phyloP scores from a whole-genome alignment of 1,140 invertebrate genomes.

The Trachelipus rathkii region DNA sequence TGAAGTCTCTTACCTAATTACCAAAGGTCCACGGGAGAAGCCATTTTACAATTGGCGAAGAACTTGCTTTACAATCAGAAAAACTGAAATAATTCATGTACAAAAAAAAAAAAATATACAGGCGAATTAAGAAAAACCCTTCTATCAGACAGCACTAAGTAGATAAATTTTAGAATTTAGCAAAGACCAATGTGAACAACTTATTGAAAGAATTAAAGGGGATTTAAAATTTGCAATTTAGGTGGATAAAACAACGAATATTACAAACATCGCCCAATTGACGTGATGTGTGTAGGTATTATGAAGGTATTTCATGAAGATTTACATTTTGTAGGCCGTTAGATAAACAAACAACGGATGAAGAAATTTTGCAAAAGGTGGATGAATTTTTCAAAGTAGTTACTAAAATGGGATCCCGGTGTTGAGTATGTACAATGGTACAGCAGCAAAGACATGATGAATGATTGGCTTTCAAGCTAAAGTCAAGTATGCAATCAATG shows the following conservation, averaged over 20 bases:
- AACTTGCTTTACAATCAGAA: neutral
- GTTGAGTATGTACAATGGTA: neutral
- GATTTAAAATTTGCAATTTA: neutral
- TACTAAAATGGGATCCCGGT: neutral
- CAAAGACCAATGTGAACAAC: neutral
- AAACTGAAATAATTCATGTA: neutral
- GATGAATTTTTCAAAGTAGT: neutral
- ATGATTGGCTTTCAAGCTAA: neutral
- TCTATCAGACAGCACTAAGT: neutral
- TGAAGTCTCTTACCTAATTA: neutral
- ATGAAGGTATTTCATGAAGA: neutral
- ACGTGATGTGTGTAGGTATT: neutral
- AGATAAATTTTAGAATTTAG: neutral
- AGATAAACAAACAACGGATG: neutral
- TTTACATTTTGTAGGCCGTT: neutral
- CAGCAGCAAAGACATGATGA: neutral
- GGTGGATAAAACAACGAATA: neutral
- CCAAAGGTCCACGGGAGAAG: neutral
- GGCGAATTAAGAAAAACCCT: neutral
- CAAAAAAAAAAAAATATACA: neutral
- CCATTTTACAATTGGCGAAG: neutral
- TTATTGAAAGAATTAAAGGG: neutral
- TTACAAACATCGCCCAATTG: neutral
- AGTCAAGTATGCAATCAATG: neutral
- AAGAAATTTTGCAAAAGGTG: neutral